Evolutionary conservation across 2,797 vertebrate species (phyloP), one percentile per base, ranked within the genome.

Genomic region (Scolopax rusticola): DNA sequence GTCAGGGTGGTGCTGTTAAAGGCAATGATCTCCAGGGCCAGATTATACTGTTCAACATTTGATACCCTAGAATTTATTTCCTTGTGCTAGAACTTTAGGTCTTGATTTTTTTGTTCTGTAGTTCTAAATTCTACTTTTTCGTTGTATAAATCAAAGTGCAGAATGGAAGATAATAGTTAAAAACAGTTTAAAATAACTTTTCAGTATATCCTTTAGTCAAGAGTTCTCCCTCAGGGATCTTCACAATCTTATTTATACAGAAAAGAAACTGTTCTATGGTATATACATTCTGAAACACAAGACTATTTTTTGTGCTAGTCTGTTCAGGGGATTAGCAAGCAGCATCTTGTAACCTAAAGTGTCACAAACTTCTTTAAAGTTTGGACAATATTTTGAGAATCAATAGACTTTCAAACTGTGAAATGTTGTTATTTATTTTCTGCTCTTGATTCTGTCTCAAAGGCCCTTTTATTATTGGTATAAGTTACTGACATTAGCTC

Each of bases 121-220:
- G 33, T 56, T 41, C 24, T n/a, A 81, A 78, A 71, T 54, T 27
- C 16, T 53, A 12, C 3, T 32, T 85, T 76, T 73, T 61, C 12
- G 38, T 89, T 33, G 5, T 73, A 6, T 60, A 80, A 91, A 28
- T 0, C 5, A 63, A 80, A 77, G 32, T 13, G 48, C 12, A 38
- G n/a, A 84, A 50, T 83, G 38, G 69, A 73, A 84, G 16, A 70
- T 32, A 63, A 57, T 25, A 27, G 16, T 63, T 78, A 32, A 57
- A 90, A 90, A 32, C 15, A 24, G 25, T 61, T 87, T 8, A 74
- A 90, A 92, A n/a, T 21, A 70, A 59, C 10, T 83, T 93, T 69
- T 51, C 36, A 27, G 12, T 87, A 30, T 51, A 60, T 51, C 25
- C 6, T 0, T 2, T 82, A 43, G 13, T 59, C 25, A 73, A 47